Conservation (phyloP, 2,113 vertebrate genomes). For the Psophia crepitans region DNA sequence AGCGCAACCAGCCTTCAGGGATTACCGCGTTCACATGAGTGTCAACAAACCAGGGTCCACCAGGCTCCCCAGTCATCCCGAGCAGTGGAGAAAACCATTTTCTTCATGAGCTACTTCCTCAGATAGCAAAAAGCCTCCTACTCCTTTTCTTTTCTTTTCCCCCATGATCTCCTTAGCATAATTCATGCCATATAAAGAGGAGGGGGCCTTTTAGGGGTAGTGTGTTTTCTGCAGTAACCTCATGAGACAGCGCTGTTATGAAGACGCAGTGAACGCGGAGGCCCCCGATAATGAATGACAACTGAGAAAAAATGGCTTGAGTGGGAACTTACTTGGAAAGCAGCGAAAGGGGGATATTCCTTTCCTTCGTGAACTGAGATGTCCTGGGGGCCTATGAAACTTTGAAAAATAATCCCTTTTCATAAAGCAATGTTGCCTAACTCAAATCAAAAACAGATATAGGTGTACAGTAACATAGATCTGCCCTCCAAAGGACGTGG, state of each 20-base stretch:
- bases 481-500: conserved; percentile 17
- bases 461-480: neutral
- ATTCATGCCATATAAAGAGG: conserved; percentile 1
- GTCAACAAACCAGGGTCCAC: conserved; percentile 47
- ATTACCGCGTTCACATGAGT: conserved; percentile 18
- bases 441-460: conserved; percentile 68
- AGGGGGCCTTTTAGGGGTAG: neutral
- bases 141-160: neutral
- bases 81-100: neutral
- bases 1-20: neutral
- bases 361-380: neutral
- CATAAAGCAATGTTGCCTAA: neutral
- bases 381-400: conserved; percentile 23
- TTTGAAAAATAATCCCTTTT: conserved; percentile 55
- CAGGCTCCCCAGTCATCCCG: conserved; percentile 51
- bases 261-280: accelerated
- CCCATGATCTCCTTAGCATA: neutral
- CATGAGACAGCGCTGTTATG: neutral
- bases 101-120: neutral
- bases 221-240: neutral
- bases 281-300: neutral
- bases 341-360: neutral
- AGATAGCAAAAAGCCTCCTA: neutral
- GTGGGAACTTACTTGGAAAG: neutral
- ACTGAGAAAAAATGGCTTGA: conserved; percentile 4